Percentiles rank a stretch among this genome's conserved stretches.
phyloP scores from a whole-genome alignment of 2,888 invertebrate species.

The Exephanes ischioxanthus region DNA sequence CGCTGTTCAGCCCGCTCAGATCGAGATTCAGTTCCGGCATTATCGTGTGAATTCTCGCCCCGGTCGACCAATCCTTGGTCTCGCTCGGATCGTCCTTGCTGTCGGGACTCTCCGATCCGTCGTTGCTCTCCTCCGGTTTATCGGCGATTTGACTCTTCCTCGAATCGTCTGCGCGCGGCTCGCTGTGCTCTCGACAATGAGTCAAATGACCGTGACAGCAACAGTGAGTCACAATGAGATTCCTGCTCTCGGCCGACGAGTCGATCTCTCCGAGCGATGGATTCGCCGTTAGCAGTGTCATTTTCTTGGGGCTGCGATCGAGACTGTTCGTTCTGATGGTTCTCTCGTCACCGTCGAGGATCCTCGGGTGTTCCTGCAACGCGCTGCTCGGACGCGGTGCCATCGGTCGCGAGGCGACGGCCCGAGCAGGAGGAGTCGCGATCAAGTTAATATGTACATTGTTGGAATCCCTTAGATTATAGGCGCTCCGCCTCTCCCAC shows the following conservation, averaged over 20 bases:
- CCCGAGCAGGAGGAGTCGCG: conserved; percentile 33
- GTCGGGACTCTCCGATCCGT: conserved; percentile 60
- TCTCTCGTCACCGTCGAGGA: conserved; percentile 33
- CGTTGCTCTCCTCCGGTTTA: conserved; percentile 50
- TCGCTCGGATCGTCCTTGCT: conserved; percentile 45
- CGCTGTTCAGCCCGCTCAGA: conserved; percentile 81
- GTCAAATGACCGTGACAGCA: conserved; percentile 65
- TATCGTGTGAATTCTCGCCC: conserved; percentile 71
- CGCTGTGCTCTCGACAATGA: conserved; percentile 55
- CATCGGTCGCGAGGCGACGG: conserved; percentile 8
- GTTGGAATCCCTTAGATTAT: conserved; percentile 43
- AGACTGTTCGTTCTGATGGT: conserved; percentile 58
- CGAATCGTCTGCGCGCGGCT: background rate
- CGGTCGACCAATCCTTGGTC: conserved; percentile 43
- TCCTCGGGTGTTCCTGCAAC: conserved; percentile 28
- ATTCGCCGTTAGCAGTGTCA: conserved; percentile 18
- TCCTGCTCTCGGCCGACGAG: conserved; percentile 19
- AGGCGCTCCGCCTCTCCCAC: conserved; percentile 19
- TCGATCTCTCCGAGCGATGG: conserved; percentile 51
- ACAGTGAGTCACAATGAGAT: conserved; percentile 53
- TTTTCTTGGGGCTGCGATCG: conserved; percentile 53
- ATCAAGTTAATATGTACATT: conserved; percentile 52
- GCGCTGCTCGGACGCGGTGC: conserved; percentile 42
- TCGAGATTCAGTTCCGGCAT: conserved; percentile 83
- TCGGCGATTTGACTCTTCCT: conserved; percentile 21